These are phyloP conservation scores for Unio pictorum DNA, from an alignment of 2,888 invertebrate genomes.

Conservation along the genomic window DNA sequence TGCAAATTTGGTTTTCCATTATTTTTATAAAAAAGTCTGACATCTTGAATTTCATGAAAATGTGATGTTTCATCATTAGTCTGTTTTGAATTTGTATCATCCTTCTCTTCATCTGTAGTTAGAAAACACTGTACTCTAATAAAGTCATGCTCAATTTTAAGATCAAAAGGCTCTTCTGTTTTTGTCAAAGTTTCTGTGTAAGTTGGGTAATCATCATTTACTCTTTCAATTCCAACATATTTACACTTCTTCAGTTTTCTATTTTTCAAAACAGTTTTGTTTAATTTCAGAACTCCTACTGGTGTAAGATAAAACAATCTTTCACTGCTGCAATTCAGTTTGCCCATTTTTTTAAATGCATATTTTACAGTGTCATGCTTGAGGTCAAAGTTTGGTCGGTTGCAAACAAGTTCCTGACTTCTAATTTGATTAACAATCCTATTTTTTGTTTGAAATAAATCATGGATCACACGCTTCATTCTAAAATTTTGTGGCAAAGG, in stretches of 20 bases:
- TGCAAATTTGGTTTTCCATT: no score
- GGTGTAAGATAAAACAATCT: conserved; percentile 42
- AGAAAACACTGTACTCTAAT: conserved; percentile 50
- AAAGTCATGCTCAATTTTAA: conserved; percentile 53
- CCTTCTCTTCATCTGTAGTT: conserved; percentile 11
- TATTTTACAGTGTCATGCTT: conserved; percentile 49
- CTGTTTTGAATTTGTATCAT: neutral
- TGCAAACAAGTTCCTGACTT: conserved; percentile 30
- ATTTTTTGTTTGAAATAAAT: no score
- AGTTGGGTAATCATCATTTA: conserved; percentile 43
- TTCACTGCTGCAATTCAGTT: conserved; percentile 44
- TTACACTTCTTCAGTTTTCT: conserved; percentile 48
- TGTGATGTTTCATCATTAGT: no score
- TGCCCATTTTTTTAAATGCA: conserved; percentile 43
- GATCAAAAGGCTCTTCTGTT: conserved; percentile 39
- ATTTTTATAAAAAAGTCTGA: no score
- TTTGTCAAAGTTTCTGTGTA: conserved; percentile 39
- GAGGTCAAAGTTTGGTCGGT: conserved; percentile 42
- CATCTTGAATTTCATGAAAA: no score
- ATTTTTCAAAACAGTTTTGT: conserved; percentile 32
- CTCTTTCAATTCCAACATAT: conserved; percentile 46
- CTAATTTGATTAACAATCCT: no score
- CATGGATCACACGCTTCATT: no score
- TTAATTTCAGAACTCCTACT: conserved; percentile 37
- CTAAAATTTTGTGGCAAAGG: no score